Conservation (phyloP, 2,113 vertebrate species). For the Malurus melanocephalus region DNA sequence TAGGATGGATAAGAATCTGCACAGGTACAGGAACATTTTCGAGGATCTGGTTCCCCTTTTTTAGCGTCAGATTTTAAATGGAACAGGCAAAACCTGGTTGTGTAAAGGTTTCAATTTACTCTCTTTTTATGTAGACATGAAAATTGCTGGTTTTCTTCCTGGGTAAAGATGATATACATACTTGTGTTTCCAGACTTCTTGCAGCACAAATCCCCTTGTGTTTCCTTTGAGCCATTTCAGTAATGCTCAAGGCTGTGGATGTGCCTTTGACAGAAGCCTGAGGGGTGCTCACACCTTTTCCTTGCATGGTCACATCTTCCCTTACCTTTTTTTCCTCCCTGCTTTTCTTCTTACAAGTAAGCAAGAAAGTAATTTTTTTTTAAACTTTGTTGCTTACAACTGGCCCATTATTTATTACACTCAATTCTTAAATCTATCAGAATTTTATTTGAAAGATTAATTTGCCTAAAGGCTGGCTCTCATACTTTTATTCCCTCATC, state of each 20-base stretch:
- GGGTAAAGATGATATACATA: background rate
- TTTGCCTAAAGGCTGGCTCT: background rate
- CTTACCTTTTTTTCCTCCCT: background rate
- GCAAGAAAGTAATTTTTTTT: background rate
- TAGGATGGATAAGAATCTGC: background rate
- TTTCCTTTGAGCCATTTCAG: background rate
- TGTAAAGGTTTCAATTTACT: background rate
- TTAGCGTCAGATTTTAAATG: background rate
- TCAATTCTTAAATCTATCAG: background rate
- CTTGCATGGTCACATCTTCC: background rate
- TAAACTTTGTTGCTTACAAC: background rate
- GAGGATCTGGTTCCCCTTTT: background rate
- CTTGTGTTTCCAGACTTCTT: background rate
- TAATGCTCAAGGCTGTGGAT: rapidly evolving
- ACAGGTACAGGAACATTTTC: background rate
- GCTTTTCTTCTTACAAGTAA: background rate
- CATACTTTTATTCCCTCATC: background rate
- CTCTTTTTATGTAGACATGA: background rate
- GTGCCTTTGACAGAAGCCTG: background rate
- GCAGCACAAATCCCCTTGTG: background rate
- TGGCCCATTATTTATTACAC: background rate
- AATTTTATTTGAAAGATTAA: background rate
- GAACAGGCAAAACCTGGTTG: background rate
- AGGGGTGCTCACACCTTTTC: background rate
- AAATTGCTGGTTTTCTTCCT: background rate